Base-by-base conservation (phyloP, 2,888 invertebrate genomes). In the Chrysolina americana region DNA sequence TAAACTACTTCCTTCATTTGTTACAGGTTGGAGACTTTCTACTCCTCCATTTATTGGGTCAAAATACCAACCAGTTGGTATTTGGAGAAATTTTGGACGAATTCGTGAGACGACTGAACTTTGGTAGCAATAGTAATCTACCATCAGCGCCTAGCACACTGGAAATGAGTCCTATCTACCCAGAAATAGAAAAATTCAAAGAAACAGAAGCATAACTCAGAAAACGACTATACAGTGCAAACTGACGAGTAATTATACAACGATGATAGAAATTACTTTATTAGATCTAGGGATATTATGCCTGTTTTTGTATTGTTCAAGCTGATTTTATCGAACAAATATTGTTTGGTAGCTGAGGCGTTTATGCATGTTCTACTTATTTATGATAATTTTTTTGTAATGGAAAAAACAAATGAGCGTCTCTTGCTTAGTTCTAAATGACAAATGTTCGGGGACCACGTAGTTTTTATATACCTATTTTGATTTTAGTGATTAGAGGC, bases 101-200 rank as follows among this genome's bases (percentile, higher is more conserved):
- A 84, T 88, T 95, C n/a, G 92, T 93, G 64, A 91, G 92, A 76
- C 91, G 92, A 77, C 88, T 94, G 70, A 93, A 92, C 82, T 89
- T 93, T 78, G 93, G 93, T 66, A 93, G 94, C 82, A 93, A 94
- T 85, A 93, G 94, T 75, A 88, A 88, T 79, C 86, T 92, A 70
- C 96, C 96, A 0, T 95, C 96, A 0, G 96, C 96, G 2, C 96
- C 96, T 0, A 95, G 95, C 70, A 96, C 96, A 19, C 89, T 96
- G 79, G 96, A 96, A 89, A 94, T 96, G 93, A 93, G 94, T 72
- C 94, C 95, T 6, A 95, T 95, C 76, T 96, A 96, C 87, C 95
- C 95, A 28, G 93, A 93, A 86, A 93, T 94, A 76, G 93, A 94
- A 81, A 94, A 93, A 86, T 94, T 91, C 87, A 95, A 95, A 88